Conservation (phyloP, 35 echinoderm and acorn worm species). For the Holothuria glaberrima region DNA sequence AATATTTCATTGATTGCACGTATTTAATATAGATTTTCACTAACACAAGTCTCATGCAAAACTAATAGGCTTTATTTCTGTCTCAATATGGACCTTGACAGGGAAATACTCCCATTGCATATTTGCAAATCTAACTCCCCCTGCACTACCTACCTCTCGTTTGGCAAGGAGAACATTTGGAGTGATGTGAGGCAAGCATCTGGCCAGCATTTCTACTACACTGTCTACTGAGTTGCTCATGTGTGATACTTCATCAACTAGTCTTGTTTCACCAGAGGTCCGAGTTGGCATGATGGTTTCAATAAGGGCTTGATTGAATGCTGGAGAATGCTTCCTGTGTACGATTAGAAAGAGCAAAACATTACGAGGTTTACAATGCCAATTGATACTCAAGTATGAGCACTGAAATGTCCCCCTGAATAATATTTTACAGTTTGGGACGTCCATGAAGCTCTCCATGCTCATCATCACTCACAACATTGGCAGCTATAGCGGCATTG, state of each 20-base stretch:
- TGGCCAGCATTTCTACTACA: slow-evolving; percentile 88
- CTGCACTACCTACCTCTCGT: slow-evolving; percentile 88
- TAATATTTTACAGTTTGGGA: neutral
- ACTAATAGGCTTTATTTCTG: too few species aligned
- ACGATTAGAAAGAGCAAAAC: neutral
- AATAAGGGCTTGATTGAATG: slow-evolving; percentile 79
- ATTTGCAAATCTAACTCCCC: too few species aligned
- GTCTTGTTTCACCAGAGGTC: slow-evolving; percentile 64
- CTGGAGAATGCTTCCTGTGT: slow-evolving; percentile 71
- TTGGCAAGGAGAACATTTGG: slow-evolving; percentile 97
- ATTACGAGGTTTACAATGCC: neutral
- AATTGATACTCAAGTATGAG: neutral
- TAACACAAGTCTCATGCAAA: too few species aligned
- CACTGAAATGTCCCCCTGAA: neutral
- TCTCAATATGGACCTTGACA: too few species aligned
- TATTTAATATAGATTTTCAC: too few species aligned
- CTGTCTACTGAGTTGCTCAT: slow-evolving; percentile 70
- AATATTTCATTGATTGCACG: too few species aligned
- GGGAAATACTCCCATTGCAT: too few species aligned
- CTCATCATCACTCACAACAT: neutral
- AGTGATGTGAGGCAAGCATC: slow-evolving; percentile 91
- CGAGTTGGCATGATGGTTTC: slow-evolving; percentile 74
- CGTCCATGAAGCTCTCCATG: neutral
- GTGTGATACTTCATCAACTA: slow-evolving; percentile 89
- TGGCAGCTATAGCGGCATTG: too few species aligned